Evolutionary conservation across 2,797 vertebrate species (phyloP).

Genomic region (Odontamblyopus rebecca): DNA sequence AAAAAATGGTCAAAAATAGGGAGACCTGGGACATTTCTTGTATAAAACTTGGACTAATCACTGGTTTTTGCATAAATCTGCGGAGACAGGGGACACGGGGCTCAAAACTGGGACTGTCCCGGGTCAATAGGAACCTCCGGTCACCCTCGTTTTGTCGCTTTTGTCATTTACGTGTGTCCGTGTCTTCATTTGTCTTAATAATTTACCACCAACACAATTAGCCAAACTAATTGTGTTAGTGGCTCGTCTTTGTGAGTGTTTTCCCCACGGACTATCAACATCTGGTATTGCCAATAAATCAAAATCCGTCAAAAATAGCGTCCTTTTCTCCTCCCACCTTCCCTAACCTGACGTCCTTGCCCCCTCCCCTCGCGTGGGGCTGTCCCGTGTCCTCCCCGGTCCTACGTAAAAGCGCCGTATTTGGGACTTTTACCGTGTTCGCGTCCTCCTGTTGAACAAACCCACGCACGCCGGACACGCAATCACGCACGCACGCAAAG

Average conservation of each 20-base stretch:
- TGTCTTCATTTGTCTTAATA: neutral
- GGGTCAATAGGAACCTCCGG: no score
- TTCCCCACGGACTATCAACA: neutral
- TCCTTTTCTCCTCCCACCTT: neutral
- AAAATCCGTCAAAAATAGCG: neutral
- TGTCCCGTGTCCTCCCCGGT: neutral
- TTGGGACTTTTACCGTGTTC: no score
- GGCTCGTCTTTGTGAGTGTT: neutral
- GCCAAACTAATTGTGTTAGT: neutral
- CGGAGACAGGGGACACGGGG: no score
- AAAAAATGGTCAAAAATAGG: no score
- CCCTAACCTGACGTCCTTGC: neutral
- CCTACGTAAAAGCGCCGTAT: no score
- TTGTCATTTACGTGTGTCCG: neutral
- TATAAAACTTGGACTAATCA: no score
- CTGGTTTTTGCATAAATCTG: no score
- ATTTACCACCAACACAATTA: neutral
- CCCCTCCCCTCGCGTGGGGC: neutral
- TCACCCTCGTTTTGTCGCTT: no score
- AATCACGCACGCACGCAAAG: slow-evolving; percentile 63
- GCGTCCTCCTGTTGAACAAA: slow-evolving; percentile 18
- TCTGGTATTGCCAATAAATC: neutral
- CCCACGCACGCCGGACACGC: slow-evolving; percentile 43
- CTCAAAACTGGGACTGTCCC: no score
- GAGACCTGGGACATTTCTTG: no score